These are phyloP conservation scores for Drosophila basisetae DNA, from an alignment of 2,888 invertebrate species.

Conservation along the genomic window DNA sequence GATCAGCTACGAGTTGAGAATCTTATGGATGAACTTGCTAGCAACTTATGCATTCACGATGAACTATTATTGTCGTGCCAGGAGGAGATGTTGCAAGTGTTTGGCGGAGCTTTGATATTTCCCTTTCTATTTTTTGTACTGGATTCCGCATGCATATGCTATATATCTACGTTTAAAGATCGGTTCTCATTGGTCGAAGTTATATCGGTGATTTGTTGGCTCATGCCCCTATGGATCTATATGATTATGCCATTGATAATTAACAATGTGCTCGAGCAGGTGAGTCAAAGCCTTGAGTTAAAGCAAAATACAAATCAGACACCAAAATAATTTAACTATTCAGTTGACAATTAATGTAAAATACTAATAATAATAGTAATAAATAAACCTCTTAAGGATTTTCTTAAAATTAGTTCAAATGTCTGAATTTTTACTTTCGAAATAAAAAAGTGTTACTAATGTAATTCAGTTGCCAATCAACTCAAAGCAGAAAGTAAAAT, in stretches of 20 bases:
- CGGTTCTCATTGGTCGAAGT: conserved; percentile 29
- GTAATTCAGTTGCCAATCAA: neutral
- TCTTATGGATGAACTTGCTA: neutral
- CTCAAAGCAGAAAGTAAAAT: neutral
- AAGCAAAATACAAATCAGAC: neutral
- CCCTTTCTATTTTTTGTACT: conserved; percentile 21
- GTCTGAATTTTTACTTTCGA: neutral
- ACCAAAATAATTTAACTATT: neutral
- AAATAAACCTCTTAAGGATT: neutral
- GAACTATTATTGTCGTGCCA: conserved; percentile 31
- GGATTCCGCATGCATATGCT: conserved; percentile 23
- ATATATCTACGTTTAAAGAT: conserved; percentile 21
- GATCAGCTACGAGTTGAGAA: neutral
- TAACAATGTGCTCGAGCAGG: conserved; percentile 42
- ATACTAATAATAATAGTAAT: neutral
- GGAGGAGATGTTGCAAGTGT: conserved; percentile 27
- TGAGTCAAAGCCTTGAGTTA: conserved; percentile 14
- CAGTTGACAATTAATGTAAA: neutral
- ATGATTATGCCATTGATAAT: conserved; percentile 35
- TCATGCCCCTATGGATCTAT: conserved; percentile 22
- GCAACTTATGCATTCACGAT: conserved; percentile 19
- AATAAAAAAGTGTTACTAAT: neutral
- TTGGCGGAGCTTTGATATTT: conserved; percentile 31
- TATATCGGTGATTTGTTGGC: conserved; percentile 16
- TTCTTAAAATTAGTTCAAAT: neutral